Evolutionary conservation across 2,888 invertebrate species (phyloP), one percentile per base, ranked within the genome.

Genomic region (Andricus quercusramuli): DNA sequence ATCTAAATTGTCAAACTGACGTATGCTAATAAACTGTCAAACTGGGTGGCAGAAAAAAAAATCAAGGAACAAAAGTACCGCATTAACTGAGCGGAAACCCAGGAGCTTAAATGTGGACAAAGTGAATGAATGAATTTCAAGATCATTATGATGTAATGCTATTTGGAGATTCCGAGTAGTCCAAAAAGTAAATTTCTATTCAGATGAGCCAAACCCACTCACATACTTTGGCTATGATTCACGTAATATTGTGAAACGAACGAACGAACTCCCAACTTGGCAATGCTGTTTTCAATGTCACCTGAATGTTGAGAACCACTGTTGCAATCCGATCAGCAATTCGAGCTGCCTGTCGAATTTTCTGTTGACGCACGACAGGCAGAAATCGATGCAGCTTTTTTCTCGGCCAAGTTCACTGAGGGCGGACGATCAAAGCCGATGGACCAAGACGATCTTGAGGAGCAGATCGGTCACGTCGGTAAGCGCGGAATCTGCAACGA

Each of bases 321-420:
- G 74, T 47, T 20, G n/a, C n/a, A 74, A 32, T 56, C 74, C 32
- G 74, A n/a, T n/a, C 74, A 32, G n/a, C 47, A 47, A 47, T 70
- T 51, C 70, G 47, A 70, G 51, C 44, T 25, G 47, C 74, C 25
- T 56, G 74, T 74, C 74, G 74, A 74, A 74, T 56, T 74, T 74
- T 74, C 74, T 29, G 74, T 74, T 74, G 32, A 74, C 74, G 74
- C 56, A 32, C 56, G 51, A 74, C 74, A 32, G 51, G 74, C 56
- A 74, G 47, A 74, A 56, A 74, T 74, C 74, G 70, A 51, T 20
- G 70, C 29, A 25, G 22, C 29, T 70, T 70, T 70, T 70, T 25
- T 70, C 22, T 11, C 44, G 70, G 47, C 25, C 44, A 8, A 22
- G 22, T 44, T 68, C 37, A 20, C 51, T 56, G 51, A 56, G 51